phyloP scores from a whole-genome alignment of 2,888 invertebrate genomes.

The Drosophila fulvimacula region DNA sequence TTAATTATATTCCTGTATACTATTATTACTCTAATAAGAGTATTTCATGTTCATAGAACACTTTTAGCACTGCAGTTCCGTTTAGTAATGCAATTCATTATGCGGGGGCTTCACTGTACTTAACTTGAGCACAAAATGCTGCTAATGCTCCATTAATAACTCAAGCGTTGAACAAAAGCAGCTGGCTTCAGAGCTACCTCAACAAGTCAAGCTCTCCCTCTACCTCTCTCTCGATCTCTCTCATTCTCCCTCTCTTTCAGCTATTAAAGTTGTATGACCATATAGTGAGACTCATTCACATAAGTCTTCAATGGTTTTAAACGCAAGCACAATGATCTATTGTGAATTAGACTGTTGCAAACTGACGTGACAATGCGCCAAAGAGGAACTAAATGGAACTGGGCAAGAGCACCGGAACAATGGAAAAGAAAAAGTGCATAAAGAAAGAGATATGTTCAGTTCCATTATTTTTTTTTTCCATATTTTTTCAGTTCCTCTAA shows the following conservation, averaged over 20 bases:
- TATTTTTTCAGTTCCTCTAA: neutral
- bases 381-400: conserved; percentile 18
- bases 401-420: neutral
- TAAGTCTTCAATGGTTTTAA: conserved; percentile 29
- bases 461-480: neutral
- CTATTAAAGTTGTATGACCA: conserved; percentile 40
- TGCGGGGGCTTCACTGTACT: conserved; percentile 44
- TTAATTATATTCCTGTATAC: neutral
- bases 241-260: conserved; percentile 1
- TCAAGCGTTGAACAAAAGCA: conserved; percentile 73
- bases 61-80: conserved; percentile 34
- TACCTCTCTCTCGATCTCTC: neutral
- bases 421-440: neutral
- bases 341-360: conserved; percentile 65
- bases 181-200: conserved; percentile 1
- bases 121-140: conserved; percentile 51
- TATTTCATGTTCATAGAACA: conserved; percentile 15
- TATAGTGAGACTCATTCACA: conserved; percentile 17
- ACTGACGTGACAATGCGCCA: conserved; percentile 40
- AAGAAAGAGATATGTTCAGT: neutral
- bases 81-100: conserved; percentile 56
- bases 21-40: conserved; percentile 8
- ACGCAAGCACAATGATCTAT: conserved; percentile 40
- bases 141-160: conserved; percentile 74
- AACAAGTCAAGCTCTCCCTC: neutral